Percentiles rank a stretch among this genome's conserved stretches.
These are phyloP conservation scores for Labrus mixtus DNA, from an alignment of 2,113 vertebrate genomes.

Conservation along the genomic window DNA sequence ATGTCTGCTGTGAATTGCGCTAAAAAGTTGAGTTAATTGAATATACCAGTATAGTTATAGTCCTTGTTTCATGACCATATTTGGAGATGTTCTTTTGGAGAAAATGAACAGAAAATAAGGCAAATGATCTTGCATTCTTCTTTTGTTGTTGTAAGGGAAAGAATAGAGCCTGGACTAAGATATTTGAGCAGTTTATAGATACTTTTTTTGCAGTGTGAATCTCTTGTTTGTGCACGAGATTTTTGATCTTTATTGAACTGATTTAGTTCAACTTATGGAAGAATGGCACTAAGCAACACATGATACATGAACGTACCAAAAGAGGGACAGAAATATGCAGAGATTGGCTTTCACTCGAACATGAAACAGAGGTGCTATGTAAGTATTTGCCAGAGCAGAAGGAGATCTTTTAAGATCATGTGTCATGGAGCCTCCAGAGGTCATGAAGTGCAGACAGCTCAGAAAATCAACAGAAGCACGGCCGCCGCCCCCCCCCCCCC, in stretches of 20 bases:
- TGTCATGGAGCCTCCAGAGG: slow-evolving; percentile 35
- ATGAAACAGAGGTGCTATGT: slow-evolving; percentile 30
- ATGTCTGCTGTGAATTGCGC: too few relatives aligned
- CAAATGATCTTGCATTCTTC: neutral
- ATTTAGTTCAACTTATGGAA: neutral
- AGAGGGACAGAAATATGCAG: slow-evolving; percentile 12
- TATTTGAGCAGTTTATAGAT: neutral
- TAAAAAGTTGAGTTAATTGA: too few relatives aligned
- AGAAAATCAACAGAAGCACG: slow-evolving; percentile 31
- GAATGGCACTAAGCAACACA: neutral
- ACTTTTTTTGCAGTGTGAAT: neutral
- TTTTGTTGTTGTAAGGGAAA: slow-evolving; percentile 14
- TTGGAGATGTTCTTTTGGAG: neutral
- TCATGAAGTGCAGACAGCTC: slow-evolving; percentile 20
- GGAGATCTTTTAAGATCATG: slow-evolving; percentile 57
- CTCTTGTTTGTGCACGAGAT: neutral
- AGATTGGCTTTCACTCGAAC: slow-evolving; percentile 46
- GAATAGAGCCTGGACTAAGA: neutral
- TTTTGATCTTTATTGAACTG: neutral
- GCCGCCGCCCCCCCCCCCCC: too few relatives aligned
- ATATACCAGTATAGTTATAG: too few relatives aligned
- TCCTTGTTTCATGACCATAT: slow-evolving; percentile 1
- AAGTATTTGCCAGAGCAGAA: slow-evolving; percentile 26
- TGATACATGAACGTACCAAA: slow-evolving; percentile 5
- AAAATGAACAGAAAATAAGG: neutral